Evolutionary conservation across 2,113 vertebrate genomes (phyloP).

Genomic region (Fukomys damarensis): DNA sequence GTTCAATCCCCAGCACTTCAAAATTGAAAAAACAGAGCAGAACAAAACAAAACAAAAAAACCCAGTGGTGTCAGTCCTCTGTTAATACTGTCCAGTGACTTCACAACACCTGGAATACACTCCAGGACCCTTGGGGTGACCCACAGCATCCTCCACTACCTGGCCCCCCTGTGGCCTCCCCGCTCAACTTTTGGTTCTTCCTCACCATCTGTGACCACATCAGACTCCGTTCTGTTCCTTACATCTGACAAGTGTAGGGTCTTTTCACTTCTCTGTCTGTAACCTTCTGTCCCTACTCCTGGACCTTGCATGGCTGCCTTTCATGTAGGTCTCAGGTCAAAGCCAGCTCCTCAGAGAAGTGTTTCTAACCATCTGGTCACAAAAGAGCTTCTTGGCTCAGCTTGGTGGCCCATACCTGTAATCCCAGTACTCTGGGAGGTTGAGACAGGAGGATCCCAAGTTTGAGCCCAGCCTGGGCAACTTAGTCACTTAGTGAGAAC

Average conservation of each 20-base stretch:
- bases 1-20: background rate
- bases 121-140: background rate
- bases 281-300: background rate
- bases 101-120: background rate
- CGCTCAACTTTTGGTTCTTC: fast-evolving
- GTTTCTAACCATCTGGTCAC: fast-evolving
- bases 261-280: background rate
- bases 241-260: no score
- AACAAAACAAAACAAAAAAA: no score
- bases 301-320: background rate
- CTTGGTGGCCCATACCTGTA: background rate
- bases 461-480: background rate
- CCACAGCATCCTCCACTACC: background rate
- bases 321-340: background rate
- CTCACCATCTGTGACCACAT: background rate
- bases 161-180: fast-evolving
- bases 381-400: background rate
- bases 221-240: background rate
- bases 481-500: background rate
- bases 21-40: no score
- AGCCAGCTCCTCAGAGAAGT: background rate
- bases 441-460: background rate
- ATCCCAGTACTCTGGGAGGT: background rate
- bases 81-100: background rate
- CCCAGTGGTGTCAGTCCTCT: background rate